phyloP scores from a whole-genome alignment of 2,797 vertebrate genomes.

The Acrossocheilus wenchowensis region DNA sequence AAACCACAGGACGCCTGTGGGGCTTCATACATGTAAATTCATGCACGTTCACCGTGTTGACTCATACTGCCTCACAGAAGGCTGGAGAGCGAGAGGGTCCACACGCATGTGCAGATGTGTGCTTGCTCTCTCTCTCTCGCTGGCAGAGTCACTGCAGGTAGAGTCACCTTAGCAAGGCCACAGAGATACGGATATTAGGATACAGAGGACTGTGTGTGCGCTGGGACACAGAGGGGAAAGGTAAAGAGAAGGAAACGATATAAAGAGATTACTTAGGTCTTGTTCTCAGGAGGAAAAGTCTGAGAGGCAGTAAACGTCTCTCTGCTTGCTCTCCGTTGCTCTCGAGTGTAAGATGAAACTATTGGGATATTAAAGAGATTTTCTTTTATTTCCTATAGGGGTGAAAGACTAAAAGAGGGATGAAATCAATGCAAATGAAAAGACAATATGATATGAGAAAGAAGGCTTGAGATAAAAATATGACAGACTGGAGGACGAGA shows the following conservation, averaged over 20 bases:
- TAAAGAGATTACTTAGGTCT: slow-evolving; percentile 15
- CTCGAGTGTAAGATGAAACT: not conserved
- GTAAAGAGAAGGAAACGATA: not conserved
- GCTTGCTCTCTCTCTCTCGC: not conserved
- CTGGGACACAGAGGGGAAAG: not conserved
- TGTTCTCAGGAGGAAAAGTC: not conserved
- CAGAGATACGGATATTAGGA: slow-evolving; percentile 1
- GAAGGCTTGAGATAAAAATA: not conserved
- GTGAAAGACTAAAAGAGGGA: not conserved
- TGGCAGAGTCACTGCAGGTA: slow-evolving; percentile 42
- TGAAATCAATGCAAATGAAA: not conserved
- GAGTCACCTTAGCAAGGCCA: slow-evolving; percentile 42
- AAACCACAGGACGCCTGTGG: not conserved
- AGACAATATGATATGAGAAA: not conserved
- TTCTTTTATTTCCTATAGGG: not conserved
- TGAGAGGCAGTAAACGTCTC: not conserved
- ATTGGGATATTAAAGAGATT: not conserved
- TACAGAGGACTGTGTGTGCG: slow-evolving; percentile 18
- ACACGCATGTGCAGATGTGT: slow-evolving; percentile 12
- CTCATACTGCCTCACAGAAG: not conserved
- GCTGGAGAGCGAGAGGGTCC: not conserved
- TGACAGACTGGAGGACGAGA: not conserved
- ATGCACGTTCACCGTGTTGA: slow-evolving; percentile 23
- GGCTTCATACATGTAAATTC: slow-evolving; percentile 43
- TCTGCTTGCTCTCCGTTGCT: not conserved